Evolutionary conservation across 2,113 vertebrate genomes (phyloP).

Genomic region (Callipepla californica): DNA sequence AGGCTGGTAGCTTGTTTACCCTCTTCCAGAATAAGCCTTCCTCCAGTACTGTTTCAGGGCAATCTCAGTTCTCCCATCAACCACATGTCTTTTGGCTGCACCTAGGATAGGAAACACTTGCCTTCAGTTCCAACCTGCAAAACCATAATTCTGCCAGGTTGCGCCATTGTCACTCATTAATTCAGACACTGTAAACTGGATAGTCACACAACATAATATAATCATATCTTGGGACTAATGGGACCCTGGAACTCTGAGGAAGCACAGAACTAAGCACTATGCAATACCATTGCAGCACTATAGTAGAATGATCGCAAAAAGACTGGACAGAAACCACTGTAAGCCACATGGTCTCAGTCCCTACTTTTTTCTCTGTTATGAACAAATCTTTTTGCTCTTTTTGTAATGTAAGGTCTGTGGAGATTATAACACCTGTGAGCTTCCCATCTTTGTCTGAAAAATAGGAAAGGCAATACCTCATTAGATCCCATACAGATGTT

Average conservation of each 20-base stretch:
- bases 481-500: neutral
- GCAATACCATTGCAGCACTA: neutral
- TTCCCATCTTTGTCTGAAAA: neutral
- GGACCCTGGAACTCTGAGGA: neutral
- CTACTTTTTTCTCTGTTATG: neutral
- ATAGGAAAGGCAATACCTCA: neutral
- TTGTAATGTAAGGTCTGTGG: rapidly evolving
- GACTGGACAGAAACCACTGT: neutral
- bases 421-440: neutral
- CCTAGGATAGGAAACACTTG: rapidly evolving
- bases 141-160: neutral
- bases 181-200: neutral
- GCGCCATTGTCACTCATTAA: neutral
- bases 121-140: neutral
- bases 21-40: neutral
- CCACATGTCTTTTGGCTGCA: neutral
- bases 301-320: rapidly evolving
- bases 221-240: neutral
- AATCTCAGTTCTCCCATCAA: neutral
- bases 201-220: neutral
- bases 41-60: neutral
- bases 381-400: neutral
- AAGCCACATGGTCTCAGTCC: neutral
- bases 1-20: neutral
- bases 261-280: rapidly evolving